Evolutionary conservation across 2,888 invertebrate genomes (phyloP), one percentile per base, ranked within the genome.

Genomic region (Drosophila helvetica): DNA sequence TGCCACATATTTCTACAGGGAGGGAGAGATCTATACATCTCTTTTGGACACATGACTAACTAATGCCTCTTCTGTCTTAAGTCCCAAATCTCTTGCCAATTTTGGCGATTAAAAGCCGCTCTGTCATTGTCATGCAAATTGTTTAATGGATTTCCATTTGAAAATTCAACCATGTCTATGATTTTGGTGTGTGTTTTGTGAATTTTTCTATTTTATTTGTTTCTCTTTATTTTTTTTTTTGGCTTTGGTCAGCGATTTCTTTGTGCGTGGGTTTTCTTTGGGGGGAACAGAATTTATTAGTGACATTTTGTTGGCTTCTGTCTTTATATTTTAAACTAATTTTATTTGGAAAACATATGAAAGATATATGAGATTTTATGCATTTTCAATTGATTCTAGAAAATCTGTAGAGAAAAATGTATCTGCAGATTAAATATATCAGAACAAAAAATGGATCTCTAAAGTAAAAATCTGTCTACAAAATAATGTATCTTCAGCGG

Each of bases 21-120:
- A 52, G 33, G 38, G 1, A 15, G 6, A 25, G 12, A 50, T 25
- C 50, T 25, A 38, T 53, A 38, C 38, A 42, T 53, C n/a, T 30
- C 25, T 53, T 19, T 53, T 53, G 19, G 53, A 19, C 42, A 64
- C 57, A 46, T 60, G 66, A 65, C 54, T 85, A 75, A 88, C 79
- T 86, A 79, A 86, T 86, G 75, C 65, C 61, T 60, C 73, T 60
- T 38, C 6, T 27, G 48, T 18, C 22, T 38, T n/a, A 38, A 56
- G 59, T 38, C 58, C 43, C 43, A 53, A 58, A 33, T 64, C 51
- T 61, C 69, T 79, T 91, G 91, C 91, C 91, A 91, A 91, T 84
- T 90, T 89, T 88, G 78, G 89, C 89, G 89, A 91, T 91, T 91
- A 91, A 91, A 91, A 82, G 87, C 86, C 74, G 80, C 83, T 91